A percentile compares a stretch with the other conserved stretches of the same genome.
Evolutionary conservation across 2,888 invertebrate genomes (phyloP).

Genomic region (Erebia epiphron): DNA sequence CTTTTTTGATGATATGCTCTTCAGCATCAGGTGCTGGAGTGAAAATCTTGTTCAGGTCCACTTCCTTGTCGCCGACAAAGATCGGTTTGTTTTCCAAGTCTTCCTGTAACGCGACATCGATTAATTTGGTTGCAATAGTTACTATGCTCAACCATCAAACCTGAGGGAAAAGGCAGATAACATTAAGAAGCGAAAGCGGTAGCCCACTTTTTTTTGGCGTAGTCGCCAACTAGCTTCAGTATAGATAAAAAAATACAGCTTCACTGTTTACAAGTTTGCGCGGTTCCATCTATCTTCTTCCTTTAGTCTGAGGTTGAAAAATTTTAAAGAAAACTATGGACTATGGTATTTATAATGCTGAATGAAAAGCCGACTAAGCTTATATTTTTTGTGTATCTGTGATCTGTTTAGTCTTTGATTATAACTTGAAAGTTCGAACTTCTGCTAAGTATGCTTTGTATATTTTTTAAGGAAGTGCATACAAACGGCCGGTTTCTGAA

Average conservation of each 20-base stretch:
- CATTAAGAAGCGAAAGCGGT: too few relatives aligned
- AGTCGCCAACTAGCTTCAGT: neutral
- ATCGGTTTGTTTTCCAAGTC: conserved; percentile 84
- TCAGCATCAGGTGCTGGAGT: conserved; percentile 93
- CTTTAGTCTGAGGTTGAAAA: neutral
- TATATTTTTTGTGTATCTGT: too few relatives aligned
- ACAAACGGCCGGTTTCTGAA: too few relatives aligned
- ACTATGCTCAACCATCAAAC: neutral
- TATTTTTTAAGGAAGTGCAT: too few relatives aligned
- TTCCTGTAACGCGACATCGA: conserved; percentile 72
- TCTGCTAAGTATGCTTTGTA: too few relatives aligned
- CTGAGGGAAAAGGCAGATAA: neutral
- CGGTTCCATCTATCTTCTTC: conserved; percentile 1
- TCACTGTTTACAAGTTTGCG: neutral
- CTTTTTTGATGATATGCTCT: conserved; percentile 89
- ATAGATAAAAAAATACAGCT: neutral
- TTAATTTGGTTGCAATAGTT: neutral
- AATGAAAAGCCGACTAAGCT: too few relatives aligned
- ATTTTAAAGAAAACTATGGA: too few relatives aligned
- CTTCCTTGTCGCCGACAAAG: conserved; percentile 83
- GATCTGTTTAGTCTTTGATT: too few relatives aligned
- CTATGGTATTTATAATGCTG: too few relatives aligned
- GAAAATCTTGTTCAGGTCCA: conserved; percentile 93
- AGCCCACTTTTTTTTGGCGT: too few relatives aligned
- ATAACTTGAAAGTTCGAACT: too few relatives aligned